Evolutionary conservation across 2,113 vertebrate genomes (phyloP), one percentile per base, ranked within the genome.

Genomic region (Charadrius vociferus): DNA sequence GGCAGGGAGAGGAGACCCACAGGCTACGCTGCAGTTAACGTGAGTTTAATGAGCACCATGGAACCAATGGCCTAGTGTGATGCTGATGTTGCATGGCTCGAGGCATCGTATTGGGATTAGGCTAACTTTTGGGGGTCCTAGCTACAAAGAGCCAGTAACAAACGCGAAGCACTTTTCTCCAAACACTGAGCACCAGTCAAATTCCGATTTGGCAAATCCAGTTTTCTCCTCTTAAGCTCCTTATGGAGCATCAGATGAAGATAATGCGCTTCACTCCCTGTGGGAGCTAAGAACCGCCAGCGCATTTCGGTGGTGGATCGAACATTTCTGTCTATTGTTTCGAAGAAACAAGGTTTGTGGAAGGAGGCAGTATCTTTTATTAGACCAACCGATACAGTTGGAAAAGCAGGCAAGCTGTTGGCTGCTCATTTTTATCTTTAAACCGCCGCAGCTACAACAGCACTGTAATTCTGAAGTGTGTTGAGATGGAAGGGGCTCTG

Each of bases 21-120:
- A 32, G 37, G 67, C 39, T 55, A 0, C 1, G 12, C 24, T 52
- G 67, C 34, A n/a, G 34, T 34, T 6, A 47, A 32, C 18, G 3
- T 0, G 24, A 29, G 45, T 21, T 17, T 17, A 30, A 34, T 2
- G 1, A 72, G 70, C 61, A 21, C 13, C 1, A 0, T 2, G 50
- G 86, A 68, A 55, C 23, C 0, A 1, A 19, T 5, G 14, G 62
- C 29, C 29, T n/a, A 7, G 10, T 3, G 16, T 5, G 52, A n/a
- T 11, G 19, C 21, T 5, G 9, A 14, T 8, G 24, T 1, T 13
- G 24, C 10, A 4, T 2, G 23, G 53, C 79, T 65, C 37, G 52
- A 50, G 49, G 45, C 2, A 7, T 49, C 17, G 2, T 2, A 13
- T 1, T 26, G 52, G 9, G 56, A 29, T 23, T 6, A 41, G 32